Evolutionary conservation across 2,113 vertebrate species (phyloP), one percentile per base, ranked within the genome.

Genomic region (Trematocara macrostoma): DNA sequence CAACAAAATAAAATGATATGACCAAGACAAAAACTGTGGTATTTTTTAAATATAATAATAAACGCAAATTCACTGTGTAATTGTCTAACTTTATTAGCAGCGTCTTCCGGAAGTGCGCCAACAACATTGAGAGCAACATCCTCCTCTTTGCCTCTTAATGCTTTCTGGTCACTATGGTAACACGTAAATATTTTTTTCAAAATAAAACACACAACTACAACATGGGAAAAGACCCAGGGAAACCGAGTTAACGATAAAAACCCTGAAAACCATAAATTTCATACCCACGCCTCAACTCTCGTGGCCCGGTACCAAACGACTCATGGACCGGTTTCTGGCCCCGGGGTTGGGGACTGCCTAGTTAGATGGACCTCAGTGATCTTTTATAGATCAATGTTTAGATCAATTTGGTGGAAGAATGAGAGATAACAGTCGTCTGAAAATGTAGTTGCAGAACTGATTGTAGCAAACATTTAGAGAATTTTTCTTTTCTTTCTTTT

Each of bases 401-500:
- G 40, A 74, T 16, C 23, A 49, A 16, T 49, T 10, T 29, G 69
- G 9, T 31, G 42, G 42, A 49, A 29, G 16, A 49, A 49, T 49
- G 23, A 74, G 9, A 10, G 23, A 74, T 29, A 16, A 16, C 14
- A 31, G 2, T 0, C 4, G 0, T 76, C 4, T 49, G 69, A 31
- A 76, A 76, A 31, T 76, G 14, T 49, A 31, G 42, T 3, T 49
- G 69, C 69, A 31, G 42, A 26, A 74, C 45, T 31, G 14, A 76
- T 74, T 29, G 23, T 5, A 49, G 1, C 6, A 74, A 47, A 7
- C 2, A 49, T 74, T 31, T 47, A 31, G 15, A 74, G 23, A 74
- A 1, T 16, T 2, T 5, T 31, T 59, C 8, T 92, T 11, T 49
- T 61, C 85, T 1, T 8, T 8, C 9, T 88, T 6, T 11, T 88